Base-by-base conservation (phyloP, 2,888 invertebrate genomes). In the Piscicola geometra region DNA sequence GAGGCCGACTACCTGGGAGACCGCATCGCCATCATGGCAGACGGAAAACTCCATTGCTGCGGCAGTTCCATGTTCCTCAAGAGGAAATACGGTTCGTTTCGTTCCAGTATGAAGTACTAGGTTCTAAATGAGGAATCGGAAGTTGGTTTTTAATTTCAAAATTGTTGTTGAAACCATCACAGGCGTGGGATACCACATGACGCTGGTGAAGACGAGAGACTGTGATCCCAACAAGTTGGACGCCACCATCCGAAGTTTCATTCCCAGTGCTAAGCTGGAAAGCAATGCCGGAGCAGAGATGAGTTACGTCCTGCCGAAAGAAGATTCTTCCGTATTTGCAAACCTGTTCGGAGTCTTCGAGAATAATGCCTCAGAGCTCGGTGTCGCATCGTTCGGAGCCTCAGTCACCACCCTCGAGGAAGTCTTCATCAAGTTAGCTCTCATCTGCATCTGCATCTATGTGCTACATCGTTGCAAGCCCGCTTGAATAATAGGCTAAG, bases 1-100 rank as follows among this genome's bases (percentile, higher is more conserved):
- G 93, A 94, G 86, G 93, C 93, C 0, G 93, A 94, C 85, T 88
- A 91, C 64, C 87, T 93, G 0, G 93, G 93, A 0, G 93, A 93
- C 85, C 88, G 93, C 64, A 92, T 93, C 79, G 93, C 92, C 12
- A 93, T 94, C 76, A 92, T 94, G 92, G 90, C 92, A 1, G 89
- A 89, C 69, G 93, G 93, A 0, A 88, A 89, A 56, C 86, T 93
- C 60, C 90, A 92, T 82, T 93, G 93, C 82, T 89, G 90, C 81
- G 93, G 93, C 9, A 90, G 91, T 0, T 91, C 92, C 12, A 81
- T 88, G 77, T 88, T 86, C 81, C 87, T 94, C 52, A 94, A 93
- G 84, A 90, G 90, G 81, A 90, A 90, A 85, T 93, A 91, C 83
- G 93, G 93, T 87, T n/a, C n/a, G n/a, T n/a, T n/a, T n/a, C n/a